Percentiles rank a stretch among this genome's conserved stretches.
phyloP scores from a whole-genome alignment of 2,113 vertebrate species.

The Semnornis frantzii region DNA sequence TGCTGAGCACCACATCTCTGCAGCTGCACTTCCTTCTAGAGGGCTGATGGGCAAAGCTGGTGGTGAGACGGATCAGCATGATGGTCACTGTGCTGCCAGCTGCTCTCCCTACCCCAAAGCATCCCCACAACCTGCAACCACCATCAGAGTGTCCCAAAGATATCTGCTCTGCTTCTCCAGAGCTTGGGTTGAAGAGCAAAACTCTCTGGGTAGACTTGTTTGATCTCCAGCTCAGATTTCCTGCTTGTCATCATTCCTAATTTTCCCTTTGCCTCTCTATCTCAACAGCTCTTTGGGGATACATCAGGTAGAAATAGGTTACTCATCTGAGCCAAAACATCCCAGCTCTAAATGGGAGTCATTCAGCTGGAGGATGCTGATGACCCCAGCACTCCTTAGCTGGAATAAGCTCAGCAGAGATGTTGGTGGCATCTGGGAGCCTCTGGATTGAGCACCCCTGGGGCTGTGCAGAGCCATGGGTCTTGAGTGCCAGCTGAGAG shows the following conservation, averaged over 20 bases:
- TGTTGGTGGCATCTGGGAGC: not conserved
- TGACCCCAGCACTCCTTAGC: not conserved
- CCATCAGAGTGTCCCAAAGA: not conserved
- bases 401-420: not conserved
- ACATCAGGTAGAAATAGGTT: not conserved
- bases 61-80: not conserved
- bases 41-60: not conserved
- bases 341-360: not conserved
- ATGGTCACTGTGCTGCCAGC: not conserved
- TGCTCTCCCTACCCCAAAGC: not conserved
- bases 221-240: not conserved
- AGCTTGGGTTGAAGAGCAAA: not conserved
- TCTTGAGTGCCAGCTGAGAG: not conserved
- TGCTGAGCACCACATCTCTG: not conserved
- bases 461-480: rapidly evolving
- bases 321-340: not conserved
- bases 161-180: not conserved
- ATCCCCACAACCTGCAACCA: not conserved
- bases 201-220: not conserved
- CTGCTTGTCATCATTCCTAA: not conserved
- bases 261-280: not conserved
- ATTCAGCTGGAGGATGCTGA: not conserved
- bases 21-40: not conserved
- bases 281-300: not conserved
- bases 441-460: not conserved